A percentile compares a stretch with the other conserved stretches of the same genome.
Evolutionary conservation across 2,888 invertebrate species (phyloP).

Genomic region (Hirtodrosophila confusa): DNA sequence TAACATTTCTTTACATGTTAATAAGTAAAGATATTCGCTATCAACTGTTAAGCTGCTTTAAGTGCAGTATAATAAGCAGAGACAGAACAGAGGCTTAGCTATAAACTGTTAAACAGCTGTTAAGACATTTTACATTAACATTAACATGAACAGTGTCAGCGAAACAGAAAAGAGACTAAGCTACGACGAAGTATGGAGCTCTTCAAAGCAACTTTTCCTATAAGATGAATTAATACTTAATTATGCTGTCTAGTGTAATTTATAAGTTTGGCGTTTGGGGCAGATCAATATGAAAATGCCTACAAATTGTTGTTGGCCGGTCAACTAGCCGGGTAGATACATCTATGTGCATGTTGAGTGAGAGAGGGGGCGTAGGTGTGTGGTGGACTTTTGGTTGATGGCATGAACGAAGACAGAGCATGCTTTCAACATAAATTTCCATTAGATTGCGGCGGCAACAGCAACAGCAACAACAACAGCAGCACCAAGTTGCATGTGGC

Average conservation of each 20-base stretch:
- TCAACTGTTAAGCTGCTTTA: too few species aligned
- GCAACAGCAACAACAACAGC: constrained; percentile 19
- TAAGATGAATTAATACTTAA: not conserved
- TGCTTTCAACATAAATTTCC: constrained; percentile 79
- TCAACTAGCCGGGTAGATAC: constrained; percentile 52
- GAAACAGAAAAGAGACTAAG: too few species aligned
- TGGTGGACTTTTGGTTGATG: constrained; percentile 39
- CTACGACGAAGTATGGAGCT: too few species aligned
- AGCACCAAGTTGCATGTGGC: constrained; percentile 71
- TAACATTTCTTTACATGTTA: too few species aligned
- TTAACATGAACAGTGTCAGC: too few species aligned
- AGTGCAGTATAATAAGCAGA: too few species aligned
- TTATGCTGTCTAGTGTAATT: constrained; percentile 45
- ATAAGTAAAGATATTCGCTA: too few species aligned
- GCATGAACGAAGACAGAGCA: constrained; percentile 55
- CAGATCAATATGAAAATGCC: constrained; percentile 76
- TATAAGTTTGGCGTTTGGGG: constrained; percentile 51
- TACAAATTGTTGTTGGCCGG: constrained; percentile 71
- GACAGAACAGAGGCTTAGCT: too few species aligned
- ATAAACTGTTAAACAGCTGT: too few species aligned
- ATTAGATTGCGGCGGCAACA: constrained; percentile 64
- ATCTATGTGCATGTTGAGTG: constrained; percentile 18
- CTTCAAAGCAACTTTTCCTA: too few species aligned
- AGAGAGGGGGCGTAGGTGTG: constrained; percentile 6
- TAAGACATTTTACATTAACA: too few species aligned